A percentile compares a stretch with the other conserved stretches of the same genome.
Evolutionary conservation across 2,113 vertebrate genomes (phyloP).

Genomic region (Nyctereutes procyonoides): DNA sequence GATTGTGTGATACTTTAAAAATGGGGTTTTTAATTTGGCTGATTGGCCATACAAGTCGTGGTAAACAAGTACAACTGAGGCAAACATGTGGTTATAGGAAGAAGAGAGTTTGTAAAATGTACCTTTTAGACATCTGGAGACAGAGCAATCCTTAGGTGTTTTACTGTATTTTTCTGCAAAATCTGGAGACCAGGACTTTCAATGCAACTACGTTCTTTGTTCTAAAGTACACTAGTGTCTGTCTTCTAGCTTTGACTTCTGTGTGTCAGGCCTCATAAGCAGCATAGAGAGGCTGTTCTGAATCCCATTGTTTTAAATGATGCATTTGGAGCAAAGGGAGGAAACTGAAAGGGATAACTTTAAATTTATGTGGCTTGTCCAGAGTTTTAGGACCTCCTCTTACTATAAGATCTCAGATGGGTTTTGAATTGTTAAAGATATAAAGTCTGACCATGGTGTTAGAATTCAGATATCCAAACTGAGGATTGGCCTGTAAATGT

Average conservation of each 20-base stretch:
- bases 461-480: not conserved
- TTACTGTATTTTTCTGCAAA: conserved; percentile 4
- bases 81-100: not conserved
- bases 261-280: not conserved
- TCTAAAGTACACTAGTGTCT: not conserved
- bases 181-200: not conserved
- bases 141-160: not conserved
- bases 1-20: not conserved
- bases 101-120: not conserved
- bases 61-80: not conserved
- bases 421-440: not conserved
- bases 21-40: not conserved
- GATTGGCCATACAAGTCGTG: not conserved
- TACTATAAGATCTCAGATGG: not conserved
- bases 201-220: not conserved
- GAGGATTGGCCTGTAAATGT: not conserved
- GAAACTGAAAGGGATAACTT: not conserved
- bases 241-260: not conserved
- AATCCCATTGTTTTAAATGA: not conserved
- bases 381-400: not conserved
- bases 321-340: not conserved
- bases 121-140: not conserved
- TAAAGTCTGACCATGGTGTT: not conserved
- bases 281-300: not conserved
- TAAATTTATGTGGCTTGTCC: not conserved